phyloP scores from a whole-genome alignment of 2,888 invertebrate genomes.

The Drosophila stalkeri region DNA sequence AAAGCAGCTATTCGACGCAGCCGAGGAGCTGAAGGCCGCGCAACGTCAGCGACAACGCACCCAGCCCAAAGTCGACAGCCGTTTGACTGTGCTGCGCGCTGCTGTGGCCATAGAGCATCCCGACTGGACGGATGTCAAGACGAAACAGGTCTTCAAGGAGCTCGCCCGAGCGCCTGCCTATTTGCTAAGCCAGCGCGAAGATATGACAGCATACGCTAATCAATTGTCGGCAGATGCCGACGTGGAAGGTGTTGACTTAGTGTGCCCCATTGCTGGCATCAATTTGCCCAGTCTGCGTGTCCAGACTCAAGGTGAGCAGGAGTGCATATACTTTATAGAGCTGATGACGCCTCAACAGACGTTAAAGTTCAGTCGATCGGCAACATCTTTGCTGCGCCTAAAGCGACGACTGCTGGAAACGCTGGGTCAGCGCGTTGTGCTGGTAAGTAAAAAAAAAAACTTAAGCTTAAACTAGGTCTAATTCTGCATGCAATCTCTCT shows the following conservation, averaged over 20 bases:
- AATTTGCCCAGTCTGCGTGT: constrained; percentile 82
- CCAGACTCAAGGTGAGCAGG: constrained; percentile 47
- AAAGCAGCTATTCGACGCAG: constrained; percentile 70
- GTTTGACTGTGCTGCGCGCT: constrained; percentile 78
- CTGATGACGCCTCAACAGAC: constrained; percentile 76
- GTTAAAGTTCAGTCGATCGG: constrained; percentile 73
- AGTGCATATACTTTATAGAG: constrained; percentile 72
- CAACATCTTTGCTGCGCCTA: constrained; percentile 74
- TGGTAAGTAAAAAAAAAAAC: constrained; percentile 59
- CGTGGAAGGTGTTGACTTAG: constrained; percentile 67
- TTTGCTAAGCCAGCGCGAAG: constrained; percentile 67
- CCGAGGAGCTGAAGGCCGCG: constrained; percentile 67
- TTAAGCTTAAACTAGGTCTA: neutral
- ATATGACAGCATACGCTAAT: constrained; percentile 63
- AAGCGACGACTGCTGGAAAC: constrained; percentile 78
- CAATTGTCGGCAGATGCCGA: constrained; percentile 63
- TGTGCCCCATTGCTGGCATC: constrained; percentile 81
- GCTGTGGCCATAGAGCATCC: constrained; percentile 82
- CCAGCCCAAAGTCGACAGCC: constrained; percentile 83
- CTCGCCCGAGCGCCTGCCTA: constrained; percentile 72
- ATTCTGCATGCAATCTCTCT: neutral
- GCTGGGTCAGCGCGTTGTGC: constrained; percentile 74
- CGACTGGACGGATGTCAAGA: constrained; percentile 52
- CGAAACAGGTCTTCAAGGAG: constrained; percentile 62
- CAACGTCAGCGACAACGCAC: constrained; percentile 56